These are phyloP conservation scores for Frankliniella fusca DNA, from an alignment of 2,888 invertebrate species.

Conservation along the genomic window DNA sequence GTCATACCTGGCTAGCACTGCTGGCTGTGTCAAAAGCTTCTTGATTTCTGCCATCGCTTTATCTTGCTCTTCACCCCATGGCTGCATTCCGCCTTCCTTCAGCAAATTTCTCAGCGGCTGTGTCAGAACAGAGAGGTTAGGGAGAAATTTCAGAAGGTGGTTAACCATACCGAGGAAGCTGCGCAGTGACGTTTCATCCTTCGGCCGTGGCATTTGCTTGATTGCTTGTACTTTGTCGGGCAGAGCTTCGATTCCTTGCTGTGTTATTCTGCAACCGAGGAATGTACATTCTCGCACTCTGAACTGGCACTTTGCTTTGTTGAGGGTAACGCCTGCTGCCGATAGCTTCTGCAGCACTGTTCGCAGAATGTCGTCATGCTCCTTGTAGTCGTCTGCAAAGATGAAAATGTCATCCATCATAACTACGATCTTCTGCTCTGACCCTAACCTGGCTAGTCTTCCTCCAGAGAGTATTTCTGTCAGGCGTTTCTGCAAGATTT, in stretches of 20 bases:
- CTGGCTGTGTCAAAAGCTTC: too few relatives aligned
- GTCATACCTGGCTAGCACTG: slow-evolving; percentile 32
- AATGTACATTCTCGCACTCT: slow-evolving; percentile 4
- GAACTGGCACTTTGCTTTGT: slow-evolving; percentile 27
- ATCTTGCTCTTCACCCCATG: too few relatives aligned
- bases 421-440: slow-evolving; percentile 28
- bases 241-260: too few relatives aligned
- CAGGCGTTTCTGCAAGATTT: slow-evolving; percentile 8
- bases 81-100: too few relatives aligned
- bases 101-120: too few relatives aligned
- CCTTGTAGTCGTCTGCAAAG: slow-evolving; percentile 30
- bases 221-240: too few relatives aligned
- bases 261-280: slow-evolving; percentile 11
- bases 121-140: too few relatives aligned
- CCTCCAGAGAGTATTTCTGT: slow-evolving; percentile 32
- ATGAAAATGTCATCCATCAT: slow-evolving; percentile 34
- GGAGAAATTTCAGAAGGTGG: too few relatives aligned
- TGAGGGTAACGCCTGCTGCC: slow-evolving; percentile 30
- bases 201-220: slow-evolving; percentile 32
- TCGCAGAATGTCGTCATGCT: slow-evolving; percentile 33
- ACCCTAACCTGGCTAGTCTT: slow-evolving; percentile 9
- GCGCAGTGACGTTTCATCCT: not conserved
- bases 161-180: too few relatives aligned
- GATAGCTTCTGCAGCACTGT: slow-evolving; percentile 23
- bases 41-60: too few relatives aligned